Evolutionary conservation across 2,113 vertebrate genomes (phyloP).

Genomic region (Gopherus flavomarginatus): DNA sequence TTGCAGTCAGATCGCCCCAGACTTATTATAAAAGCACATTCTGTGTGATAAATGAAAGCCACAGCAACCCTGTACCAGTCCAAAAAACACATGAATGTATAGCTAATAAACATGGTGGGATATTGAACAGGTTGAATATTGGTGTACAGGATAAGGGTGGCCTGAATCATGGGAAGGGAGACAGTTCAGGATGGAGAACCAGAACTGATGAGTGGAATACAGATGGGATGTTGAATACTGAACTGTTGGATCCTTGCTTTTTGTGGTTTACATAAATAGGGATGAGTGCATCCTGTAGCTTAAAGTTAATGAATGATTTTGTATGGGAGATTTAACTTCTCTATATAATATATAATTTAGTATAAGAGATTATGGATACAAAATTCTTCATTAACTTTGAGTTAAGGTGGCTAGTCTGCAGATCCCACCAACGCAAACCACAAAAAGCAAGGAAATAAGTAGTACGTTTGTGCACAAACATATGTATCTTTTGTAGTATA

Average conservation of each 20-base stretch:
- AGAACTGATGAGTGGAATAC: not conserved
- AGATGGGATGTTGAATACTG: not conserved
- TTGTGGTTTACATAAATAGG: not conserved
- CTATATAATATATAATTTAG: not conserved
- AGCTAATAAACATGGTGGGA: not conserved
- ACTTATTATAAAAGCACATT: not conserved
- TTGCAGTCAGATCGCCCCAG: not conserved
- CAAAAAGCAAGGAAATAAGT: not conserved
- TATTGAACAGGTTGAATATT: not conserved
- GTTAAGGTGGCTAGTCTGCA: not conserved
- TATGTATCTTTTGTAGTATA: not conserved
- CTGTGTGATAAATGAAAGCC: not conserved
- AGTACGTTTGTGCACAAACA: not conserved
- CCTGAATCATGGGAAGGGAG: not conserved
- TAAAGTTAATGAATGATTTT: not conserved
- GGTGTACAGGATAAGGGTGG: not conserved
- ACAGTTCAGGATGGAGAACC: not conserved
- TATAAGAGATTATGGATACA: not conserved
- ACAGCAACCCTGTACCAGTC: not conserved
- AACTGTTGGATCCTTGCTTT: not conserved
- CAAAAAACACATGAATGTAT: not conserved
- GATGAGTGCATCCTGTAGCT: not conserved
- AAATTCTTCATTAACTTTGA: not conserved
- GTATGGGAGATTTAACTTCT: not conserved
- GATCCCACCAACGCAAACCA: not conserved